Conservation (phyloP, 30 jellyfish, hydroid and myxozoan species). For the Hydractinia echinata region DNA sequence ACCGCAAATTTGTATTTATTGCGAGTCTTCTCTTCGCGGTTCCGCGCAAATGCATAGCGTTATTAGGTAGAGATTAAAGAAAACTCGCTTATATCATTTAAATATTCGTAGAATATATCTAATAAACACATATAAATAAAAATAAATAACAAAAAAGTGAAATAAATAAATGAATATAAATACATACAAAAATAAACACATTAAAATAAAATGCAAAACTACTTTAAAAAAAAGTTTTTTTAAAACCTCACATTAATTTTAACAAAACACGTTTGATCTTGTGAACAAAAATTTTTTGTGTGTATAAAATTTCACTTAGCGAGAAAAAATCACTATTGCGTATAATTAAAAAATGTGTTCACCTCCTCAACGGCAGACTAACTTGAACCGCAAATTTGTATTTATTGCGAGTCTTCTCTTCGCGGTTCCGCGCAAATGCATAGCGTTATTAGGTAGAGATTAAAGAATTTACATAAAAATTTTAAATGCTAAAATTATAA, state of each 20-base stretch:
- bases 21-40: slow-evolving; percentile 16
- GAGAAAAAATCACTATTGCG: not conserved
- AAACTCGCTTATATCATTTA: no score
- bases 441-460: not conserved
- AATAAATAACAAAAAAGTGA: no score
- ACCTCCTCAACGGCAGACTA: not conserved
- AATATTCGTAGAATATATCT: no score
- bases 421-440: slow-evolving; percentile 20
- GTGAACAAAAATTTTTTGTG: no score
- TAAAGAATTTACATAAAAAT: not conserved
- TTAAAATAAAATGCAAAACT: no score
- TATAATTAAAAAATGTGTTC: not conserved
- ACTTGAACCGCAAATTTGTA: slow-evolving; percentile 6
- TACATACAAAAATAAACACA: no score
- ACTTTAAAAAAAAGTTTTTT: no score
- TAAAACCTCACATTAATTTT: no score
- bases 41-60: slow-evolving; percentile 18
- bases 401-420: slow-evolving; percentile 4
- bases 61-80: not conserved
- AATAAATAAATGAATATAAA: no score
- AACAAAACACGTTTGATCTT: no score
- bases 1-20: slow-evolving; percentile 7
- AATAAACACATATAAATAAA: no score
- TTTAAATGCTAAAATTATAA: slow-evolving; percentile 14
- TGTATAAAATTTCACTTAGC: slow-evolving; percentile 11